Evolutionary conservation across 2,797 vertebrate genomes (phyloP), one percentile per base, ranked within the genome.

Genomic region (Syndactyla subalaris): DNA sequence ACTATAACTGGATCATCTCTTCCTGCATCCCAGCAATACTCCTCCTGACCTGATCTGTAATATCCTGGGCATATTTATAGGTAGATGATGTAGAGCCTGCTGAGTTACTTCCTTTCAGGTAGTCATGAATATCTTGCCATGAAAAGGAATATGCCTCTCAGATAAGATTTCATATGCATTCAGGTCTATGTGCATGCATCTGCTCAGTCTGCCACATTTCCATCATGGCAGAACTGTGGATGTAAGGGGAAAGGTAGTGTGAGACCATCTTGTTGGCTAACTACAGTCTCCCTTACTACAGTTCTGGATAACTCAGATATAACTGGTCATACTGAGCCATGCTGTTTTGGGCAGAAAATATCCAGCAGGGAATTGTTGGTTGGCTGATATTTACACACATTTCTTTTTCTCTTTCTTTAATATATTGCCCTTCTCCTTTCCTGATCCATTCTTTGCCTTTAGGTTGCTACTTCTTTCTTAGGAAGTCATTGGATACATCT

Each of bases 401-500:
- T 77, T 55, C 5, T 75, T 61, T 68, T 79, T 43, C 22, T 66
- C 16, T 66, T 54, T 76, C 34, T 72, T 63, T 46, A 22, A 24
- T 6, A 5, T 12, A 36, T 46, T 85, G 12, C 23, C 10, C 8
- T 72, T 86, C 46, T 74, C 41, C 21, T 68, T 84, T 58, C 18
- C 23, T 9, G 23, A 4, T 32, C 48, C 23, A 45, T 72, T 88
- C 45, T 74, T 73, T 80, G 26, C 38, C 23, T 57, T 67, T 34
- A 54, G n/a, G 39, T 52, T 82, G 51, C n/a, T 73, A 1, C 62
- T 92, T 63, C 51, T 63, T 85, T 76, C n/a, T 57, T 70, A 26
- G n/a, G 13, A 79, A 23, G 45, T 57, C 43, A 7, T 3, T 81
- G 95, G 29, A 3, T 32, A 24, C 0, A 0, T 49, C 34, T 77